phyloP scores from a whole-genome alignment of 2,113 vertebrate species.

The Acrocephalus arundinaceus region DNA sequence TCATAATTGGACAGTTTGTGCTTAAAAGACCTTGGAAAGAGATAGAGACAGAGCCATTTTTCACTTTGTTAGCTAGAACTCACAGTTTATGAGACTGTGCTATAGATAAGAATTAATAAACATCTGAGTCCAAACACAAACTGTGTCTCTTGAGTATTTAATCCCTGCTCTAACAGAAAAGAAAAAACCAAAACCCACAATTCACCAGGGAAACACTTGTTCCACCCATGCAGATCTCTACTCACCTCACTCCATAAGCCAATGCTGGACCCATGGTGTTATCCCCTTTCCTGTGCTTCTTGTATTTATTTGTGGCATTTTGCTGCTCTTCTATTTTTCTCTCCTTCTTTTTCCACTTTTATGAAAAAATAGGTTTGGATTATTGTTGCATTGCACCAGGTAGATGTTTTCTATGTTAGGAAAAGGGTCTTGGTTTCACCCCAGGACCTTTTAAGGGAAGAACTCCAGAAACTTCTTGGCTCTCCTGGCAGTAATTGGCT shows the following conservation, averaged over 20 bases:
- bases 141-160: neutral
- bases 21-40: neutral
- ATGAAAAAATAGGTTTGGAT: neutral
- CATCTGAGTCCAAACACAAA: neutral
- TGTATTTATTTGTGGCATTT: rapidly evolving
- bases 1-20: neutral
- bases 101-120: neutral
- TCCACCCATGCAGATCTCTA: neutral
- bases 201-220: rapidly evolving
- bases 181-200: neutral
- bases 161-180: neutral
- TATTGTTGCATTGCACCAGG: neutral
- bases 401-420: no score
- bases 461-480: no score
- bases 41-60: neutral
- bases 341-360: neutral
- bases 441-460: no score
- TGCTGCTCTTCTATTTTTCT: neutral
- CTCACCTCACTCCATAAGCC: rapidly evolving
- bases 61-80: neutral
- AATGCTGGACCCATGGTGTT: rapidly evolving
- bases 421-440: no score
- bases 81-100: neutral
- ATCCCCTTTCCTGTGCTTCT: neutral
- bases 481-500: no score